Base-by-base conservation (phyloP, 2,888 invertebrate species). In the Cenopis cana region DNA sequence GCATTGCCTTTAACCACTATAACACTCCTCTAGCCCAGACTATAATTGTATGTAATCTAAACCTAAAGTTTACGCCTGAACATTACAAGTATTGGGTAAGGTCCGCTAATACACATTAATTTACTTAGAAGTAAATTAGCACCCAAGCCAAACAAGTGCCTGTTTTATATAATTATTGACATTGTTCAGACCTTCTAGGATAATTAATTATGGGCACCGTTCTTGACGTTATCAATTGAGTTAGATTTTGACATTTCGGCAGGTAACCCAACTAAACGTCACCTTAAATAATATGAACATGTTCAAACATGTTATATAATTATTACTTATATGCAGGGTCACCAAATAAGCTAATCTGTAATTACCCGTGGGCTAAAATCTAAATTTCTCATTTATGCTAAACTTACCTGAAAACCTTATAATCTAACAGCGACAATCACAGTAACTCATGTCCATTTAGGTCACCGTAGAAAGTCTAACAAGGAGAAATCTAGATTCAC, bases 1-100 rank as follows among this genome's bases (percentile, higher is more conserved):
- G 76, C 78, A 78, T 78, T 80, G 76, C 75, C 75, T 74, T 0
- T 33, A 33, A 33, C 33, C 33, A 33, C 33, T 33, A 77, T 76
- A 74, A 77, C 75, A 74, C 73, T 75, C 76, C 73, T 36, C 41
- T 36, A 61, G 54, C 54, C 24, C 52, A 29, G 61, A 60, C 61
- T 54, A 59, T 67, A 60, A 60, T 65, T 41, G 50, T 49, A 57
- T 66, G 64, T 64, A 64, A 64, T 64, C 36, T 64, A 54, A 64
- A 20, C 64, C 52, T 64, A 64, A 52, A 41, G 52, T 54, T 64
- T 64, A 64, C 64, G 36, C 64, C 38, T 64, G 36, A 54, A 64
- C 33, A 54, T 64, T 2, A n/a, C n/a, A n/a, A n/a, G n/a, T n/a
- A 38, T 64, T 54, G 64, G 20, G 36, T 64, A 62, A 50, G 49